These are phyloP conservation scores for Euzophera pinguis DNA, from an alignment of 2,888 invertebrate genomes.

Conservation along the genomic window DNA sequence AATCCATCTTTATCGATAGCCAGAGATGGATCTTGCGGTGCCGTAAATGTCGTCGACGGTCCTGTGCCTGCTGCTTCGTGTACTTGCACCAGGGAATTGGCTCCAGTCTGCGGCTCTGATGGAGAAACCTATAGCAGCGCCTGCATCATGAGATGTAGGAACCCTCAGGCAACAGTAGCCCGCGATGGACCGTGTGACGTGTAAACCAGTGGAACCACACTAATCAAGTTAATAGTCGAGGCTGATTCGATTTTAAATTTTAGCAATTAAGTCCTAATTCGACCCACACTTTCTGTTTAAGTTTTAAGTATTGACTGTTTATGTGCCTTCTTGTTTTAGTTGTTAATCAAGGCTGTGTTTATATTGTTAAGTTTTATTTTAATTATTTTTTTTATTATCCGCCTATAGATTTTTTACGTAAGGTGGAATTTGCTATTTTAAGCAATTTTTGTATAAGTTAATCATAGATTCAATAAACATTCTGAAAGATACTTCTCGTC, in stretches of 20 bases:
- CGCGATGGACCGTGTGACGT: slow-evolving; percentile 26
- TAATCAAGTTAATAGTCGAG: not conserved
- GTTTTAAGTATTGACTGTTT: not conserved
- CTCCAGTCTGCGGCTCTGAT: slow-evolving; percentile 43
- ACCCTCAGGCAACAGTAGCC: slow-evolving; percentile 27
- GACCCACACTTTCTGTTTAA: no score
- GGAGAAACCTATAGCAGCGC: slow-evolving; percentile 82
- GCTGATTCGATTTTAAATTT: no score
- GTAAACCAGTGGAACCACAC: not conserved
- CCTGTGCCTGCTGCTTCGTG: slow-evolving; percentile 11
- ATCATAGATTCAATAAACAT: no score
- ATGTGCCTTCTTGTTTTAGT: not conserved
- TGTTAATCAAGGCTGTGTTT: not conserved
- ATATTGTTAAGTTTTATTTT: not conserved
- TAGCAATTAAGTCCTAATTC: no score
- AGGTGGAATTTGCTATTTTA: not conserved
- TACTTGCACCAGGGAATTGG: slow-evolving; percentile 22
- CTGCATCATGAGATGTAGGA: slow-evolving; percentile 79
- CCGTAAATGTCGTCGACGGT: not conserved
- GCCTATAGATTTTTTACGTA: not conserved
- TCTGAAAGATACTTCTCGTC: no score
- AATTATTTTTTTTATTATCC: not conserved
- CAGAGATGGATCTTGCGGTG: slow-evolving; percentile 10
- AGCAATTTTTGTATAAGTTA: not conserved
- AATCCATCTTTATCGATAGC: slow-evolving; percentile 13